Conservation (phyloP, 2,888 invertebrate species). For the Morpho helenor region DNA sequence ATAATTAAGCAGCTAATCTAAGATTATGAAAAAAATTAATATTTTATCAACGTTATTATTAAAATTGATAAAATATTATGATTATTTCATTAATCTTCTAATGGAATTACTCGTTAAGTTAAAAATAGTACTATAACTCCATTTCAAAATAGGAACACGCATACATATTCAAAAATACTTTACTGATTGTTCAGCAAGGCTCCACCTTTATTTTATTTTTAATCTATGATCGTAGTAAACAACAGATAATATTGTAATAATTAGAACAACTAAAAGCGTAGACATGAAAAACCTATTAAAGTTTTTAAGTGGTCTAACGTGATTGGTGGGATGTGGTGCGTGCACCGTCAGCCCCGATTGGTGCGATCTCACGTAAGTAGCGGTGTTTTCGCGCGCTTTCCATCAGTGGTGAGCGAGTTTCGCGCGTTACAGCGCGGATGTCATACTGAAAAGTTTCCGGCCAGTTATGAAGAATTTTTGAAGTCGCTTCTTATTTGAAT, state of each 20-base stretch:
- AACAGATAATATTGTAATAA: constrained; percentile 9
- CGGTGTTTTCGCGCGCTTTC: constrained; percentile 66
- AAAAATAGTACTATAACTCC: too few species aligned
- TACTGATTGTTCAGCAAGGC: too few species aligned
- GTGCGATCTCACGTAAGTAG: constrained; percentile 58
- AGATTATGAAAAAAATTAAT: too few species aligned
- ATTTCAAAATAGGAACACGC: too few species aligned
- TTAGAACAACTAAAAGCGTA: constrained; percentile 33
- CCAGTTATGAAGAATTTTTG: constrained; percentile 15
- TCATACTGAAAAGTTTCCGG: constrained; percentile 12
- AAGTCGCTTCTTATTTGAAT: constrained; percentile 2
- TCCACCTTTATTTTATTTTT: too few species aligned
- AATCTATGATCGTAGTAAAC: too few species aligned
- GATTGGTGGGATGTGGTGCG: constrained; percentile 52
- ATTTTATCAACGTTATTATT: too few species aligned
- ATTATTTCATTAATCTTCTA: too few species aligned
- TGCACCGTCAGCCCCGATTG: constrained; percentile 55
- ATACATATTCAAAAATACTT: too few species aligned
- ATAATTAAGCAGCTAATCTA: too few species aligned
- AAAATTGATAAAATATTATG: too few species aligned
- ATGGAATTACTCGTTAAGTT: too few species aligned
- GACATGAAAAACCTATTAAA: constrained; percentile 73
- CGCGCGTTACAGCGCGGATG: constrained; percentile 39
- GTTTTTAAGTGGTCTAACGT: constrained; percentile 59
- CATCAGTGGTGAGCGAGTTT: constrained; percentile 62